These are phyloP conservation scores for Myxocyprinus asiaticus DNA, from an alignment of 2,113 vertebrate species.

Conservation along the genomic window DNA sequence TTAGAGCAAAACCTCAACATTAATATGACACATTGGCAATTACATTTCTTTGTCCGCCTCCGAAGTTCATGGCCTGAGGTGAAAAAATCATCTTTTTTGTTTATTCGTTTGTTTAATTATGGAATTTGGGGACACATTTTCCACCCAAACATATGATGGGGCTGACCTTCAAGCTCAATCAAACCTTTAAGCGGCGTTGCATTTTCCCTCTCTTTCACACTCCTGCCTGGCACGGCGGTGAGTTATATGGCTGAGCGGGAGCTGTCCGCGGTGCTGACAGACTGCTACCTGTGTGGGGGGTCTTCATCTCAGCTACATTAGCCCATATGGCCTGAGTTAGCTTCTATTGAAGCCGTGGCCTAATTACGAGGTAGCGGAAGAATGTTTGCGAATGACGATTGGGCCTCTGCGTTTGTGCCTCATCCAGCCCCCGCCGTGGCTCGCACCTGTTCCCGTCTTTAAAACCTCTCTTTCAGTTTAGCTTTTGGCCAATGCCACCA, in stretches of 20 bases:
- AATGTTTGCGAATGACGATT: slow-evolving; percentile 70
- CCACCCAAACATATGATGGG: slow-evolving; percentile 3
- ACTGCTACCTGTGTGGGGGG: slow-evolving; percentile 85
- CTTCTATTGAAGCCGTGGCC: slow-evolving; percentile 84
- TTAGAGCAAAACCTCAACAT: too few relatives aligned
- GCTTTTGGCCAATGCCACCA: slow-evolving; percentile 61
- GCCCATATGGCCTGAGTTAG: slow-evolving; percentile 91
- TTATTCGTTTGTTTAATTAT: background rate
- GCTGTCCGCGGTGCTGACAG: slow-evolving; percentile 81
- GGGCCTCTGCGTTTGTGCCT: slow-evolving; percentile 80
- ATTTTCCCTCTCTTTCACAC: slow-evolving; percentile 39
- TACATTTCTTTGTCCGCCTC: background rate
- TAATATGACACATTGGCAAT: too few relatives aligned
- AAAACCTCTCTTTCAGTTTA: slow-evolving; percentile 76
- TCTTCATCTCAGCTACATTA: slow-evolving; percentile 80
- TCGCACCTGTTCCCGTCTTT: slow-evolving; percentile 73
- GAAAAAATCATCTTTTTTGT: too few relatives aligned
- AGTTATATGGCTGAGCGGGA: slow-evolving; percentile 77
- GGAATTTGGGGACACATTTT: slow-evolving; percentile 17
- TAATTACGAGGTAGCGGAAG: slow-evolving; percentile 89
- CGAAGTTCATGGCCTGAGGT: background rate
- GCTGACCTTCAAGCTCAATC: slow-evolving; percentile 53
- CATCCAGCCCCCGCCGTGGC: slow-evolving; percentile 74
- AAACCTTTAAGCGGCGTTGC: slow-evolving; percentile 40
- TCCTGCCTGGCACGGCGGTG: slow-evolving; percentile 44